Evolutionary conservation across 2,797 vertebrate genomes (phyloP), one percentile per base, ranked within the genome.

Genomic region (Limosa lapponica): DNA sequence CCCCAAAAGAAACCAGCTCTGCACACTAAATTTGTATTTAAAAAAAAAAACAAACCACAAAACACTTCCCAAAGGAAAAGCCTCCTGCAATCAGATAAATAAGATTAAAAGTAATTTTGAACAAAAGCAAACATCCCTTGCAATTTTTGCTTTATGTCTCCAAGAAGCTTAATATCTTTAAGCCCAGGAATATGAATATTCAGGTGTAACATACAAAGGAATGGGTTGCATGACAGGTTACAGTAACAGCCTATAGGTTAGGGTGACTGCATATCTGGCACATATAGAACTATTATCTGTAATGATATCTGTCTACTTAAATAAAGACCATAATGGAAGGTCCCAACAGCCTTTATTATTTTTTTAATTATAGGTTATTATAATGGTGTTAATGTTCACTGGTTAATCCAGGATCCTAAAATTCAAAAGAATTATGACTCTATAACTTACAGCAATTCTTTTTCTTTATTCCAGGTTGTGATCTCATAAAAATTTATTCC

Each of bases 1-100:
- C 97, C 97, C 97, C 97, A 95, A 95, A 98, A 98, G 97, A 97
- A 98, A 94, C 94, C 82, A 87, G 93, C 96, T 96, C 96, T 91
- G 93, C 90, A 94, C 81, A 95, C 59, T 95, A 96, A 95, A 97
- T 96, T 84, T 95, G 82, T 97, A 69, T 91, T 78, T 0, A 34
- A 57, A 87, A 95, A 37, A 81, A 78, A 16, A 8, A 25, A 25
- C 12, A 46, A 55, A 16, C 10, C 58, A 41, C n/a, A 95, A 22
- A 92, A 77, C 88, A 86, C 58, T 96, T 96, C 55, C 95, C 93
- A 92, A 96, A 97, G 86, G 79, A 82, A 87, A 95, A 90, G 32
- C 58, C 71, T 96, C 82, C 71, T 87, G 51, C 43, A 82, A 86
- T 77, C 90, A 95, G 80, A 95, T 55, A 94, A 93, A 94, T 89